phyloP scores from a whole-genome alignment of 2,797 vertebrate species.

The Cephalopachus bancanus region DNA sequence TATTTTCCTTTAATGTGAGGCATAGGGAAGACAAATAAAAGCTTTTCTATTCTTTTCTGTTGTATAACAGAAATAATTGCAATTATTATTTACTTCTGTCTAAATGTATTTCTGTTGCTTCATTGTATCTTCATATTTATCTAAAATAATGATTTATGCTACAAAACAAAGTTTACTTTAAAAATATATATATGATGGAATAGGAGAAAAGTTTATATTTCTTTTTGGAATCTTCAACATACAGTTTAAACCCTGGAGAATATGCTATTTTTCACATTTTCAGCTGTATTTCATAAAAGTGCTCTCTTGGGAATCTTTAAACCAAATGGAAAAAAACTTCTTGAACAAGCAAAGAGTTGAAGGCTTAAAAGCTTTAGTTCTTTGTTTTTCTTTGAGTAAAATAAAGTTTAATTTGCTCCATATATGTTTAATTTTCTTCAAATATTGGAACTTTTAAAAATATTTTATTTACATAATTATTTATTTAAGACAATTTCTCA shows the following conservation, averaged over 20 bases:
- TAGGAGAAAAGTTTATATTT: neutral
- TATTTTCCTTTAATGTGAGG: conserved; percentile 30
- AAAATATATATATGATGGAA: neutral
- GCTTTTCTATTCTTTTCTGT: neutral
- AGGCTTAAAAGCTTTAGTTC: neutral
- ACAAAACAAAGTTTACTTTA: conserved; percentile 24
- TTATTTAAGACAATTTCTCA: neutral
- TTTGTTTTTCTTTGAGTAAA: conserved; percentile 37
- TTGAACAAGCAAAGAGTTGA: neutral
- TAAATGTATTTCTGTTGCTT: neutral
- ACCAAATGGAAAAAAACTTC: conserved; percentile 17
- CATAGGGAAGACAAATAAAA: conserved; percentile 28
- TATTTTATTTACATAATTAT: neutral
- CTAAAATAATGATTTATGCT: neutral
- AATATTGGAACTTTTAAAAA: neutral
- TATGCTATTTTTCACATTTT: neutral
- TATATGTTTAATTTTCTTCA: neutral
- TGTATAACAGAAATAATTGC: neutral
- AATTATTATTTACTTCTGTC: neutral
- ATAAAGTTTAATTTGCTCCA: neutral
- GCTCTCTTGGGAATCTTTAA: conserved; percentile 22
- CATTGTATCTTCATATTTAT: conserved; percentile 27
- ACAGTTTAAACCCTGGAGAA: neutral
- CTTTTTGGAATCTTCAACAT: neutral
- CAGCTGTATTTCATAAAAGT: neutral